These are phyloP conservation scores for Nyctibius grandis DNA, from an alignment of 2,797 vertebrate genomes.

Conservation along the genomic window DNA sequence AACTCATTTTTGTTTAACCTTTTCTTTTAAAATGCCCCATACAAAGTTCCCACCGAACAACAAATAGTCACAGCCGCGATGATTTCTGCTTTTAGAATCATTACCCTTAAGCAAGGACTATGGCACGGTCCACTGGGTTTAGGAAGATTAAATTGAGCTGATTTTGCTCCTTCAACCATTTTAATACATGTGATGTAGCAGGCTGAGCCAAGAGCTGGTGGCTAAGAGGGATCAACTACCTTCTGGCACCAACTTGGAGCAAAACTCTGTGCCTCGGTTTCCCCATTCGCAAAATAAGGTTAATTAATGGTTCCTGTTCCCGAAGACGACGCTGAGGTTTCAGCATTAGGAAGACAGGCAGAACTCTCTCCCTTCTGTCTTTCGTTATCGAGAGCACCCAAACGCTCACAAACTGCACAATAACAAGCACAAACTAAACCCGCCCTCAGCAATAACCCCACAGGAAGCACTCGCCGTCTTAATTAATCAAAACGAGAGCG, in stretches of 20 bases:
- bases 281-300: not conserved
- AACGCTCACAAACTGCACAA: not conserved
- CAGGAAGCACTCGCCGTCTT: not conserved
- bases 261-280: not conserved
- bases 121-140: fast-evolving
- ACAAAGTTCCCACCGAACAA: conserved; percentile 23
- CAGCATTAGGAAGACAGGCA: not conserved
- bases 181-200: fast-evolving
- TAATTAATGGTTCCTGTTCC: fast-evolving
- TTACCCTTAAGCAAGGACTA: fast-evolving
- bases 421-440: not conserved
- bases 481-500: not conserved
- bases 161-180: not conserved
- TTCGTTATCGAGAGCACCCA: not conserved
- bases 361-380: not conserved
- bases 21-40: conserved; percentile 53
- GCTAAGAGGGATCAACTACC: not conserved
- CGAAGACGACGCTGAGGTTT: not conserved
- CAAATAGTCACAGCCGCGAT: not conserved
- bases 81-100: not conserved
- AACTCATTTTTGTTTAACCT: conserved; percentile 68
- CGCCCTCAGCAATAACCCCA: not conserved
- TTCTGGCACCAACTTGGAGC: not conserved
- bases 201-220: not conserved
- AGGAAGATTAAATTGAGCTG: not conserved